These are phyloP conservation scores for Cheilosia scutellata DNA, from an alignment of 2,888 invertebrate genomes.

Conservation along the genomic window DNA sequence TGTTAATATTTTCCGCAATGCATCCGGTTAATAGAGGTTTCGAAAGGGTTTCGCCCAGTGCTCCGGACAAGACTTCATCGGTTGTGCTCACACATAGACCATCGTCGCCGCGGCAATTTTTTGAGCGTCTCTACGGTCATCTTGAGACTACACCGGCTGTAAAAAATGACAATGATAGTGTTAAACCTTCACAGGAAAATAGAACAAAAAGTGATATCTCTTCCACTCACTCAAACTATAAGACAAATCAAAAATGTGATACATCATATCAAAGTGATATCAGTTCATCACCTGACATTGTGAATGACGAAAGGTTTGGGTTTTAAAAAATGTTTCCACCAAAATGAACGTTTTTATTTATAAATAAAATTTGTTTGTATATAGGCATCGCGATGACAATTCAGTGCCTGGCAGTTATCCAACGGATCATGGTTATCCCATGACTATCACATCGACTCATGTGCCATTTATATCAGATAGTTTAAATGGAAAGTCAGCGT, in stretches of 20 bases:
- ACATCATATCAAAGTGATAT: conserved; percentile 82
- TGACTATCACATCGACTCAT: conserved; percentile 73
- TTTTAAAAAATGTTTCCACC: not conserved
- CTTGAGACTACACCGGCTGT: conserved; percentile 85
- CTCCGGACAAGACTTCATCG: conserved; percentile 38
- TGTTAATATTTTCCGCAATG: conserved; percentile 36
- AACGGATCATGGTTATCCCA: conserved; percentile 73
- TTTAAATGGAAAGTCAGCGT: conserved; percentile 72
- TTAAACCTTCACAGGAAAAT: conserved; percentile 26
- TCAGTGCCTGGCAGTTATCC: conserved; percentile 74
- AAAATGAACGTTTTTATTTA: not conserved
- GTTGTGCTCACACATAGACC: conserved; percentile 84
- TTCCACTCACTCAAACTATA: conserved; percentile 18
- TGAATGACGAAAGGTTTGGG: conserved; percentile 81
- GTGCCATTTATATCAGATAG: conserved; percentile 72
- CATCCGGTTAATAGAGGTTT: conserved; percentile 50
- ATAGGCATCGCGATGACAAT: conserved; percentile 76
- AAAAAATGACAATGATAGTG: conserved; percentile 33
- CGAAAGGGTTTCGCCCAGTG: conserved; percentile 48
- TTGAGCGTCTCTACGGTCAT: conserved; percentile 91
- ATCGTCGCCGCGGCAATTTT: conserved; percentile 92
- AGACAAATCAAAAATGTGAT: conserved; percentile 76
- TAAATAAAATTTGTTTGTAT: conserved; percentile 61
- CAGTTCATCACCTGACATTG: conserved; percentile 83
- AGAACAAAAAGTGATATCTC: conserved; percentile 42